These are phyloP conservation scores for Hemitrygon akajei DNA, from an alignment of 2,797 vertebrate genomes.

Conservation along the genomic window DNA sequence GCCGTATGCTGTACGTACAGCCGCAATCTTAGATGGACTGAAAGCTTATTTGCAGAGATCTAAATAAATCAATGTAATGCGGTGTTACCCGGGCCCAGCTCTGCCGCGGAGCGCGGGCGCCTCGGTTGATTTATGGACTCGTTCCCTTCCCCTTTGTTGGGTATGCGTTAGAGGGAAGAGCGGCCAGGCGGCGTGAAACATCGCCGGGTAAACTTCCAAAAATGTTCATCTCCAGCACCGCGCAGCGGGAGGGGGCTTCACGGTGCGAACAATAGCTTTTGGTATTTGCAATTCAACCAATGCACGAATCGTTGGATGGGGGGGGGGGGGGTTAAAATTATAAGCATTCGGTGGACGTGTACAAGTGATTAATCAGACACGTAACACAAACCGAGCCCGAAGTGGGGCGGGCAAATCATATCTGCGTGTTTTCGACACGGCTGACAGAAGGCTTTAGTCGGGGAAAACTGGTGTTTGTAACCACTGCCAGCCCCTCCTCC, in stretches of 20 bases:
- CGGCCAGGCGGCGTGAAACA: too few species aligned
- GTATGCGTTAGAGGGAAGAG: neutral
- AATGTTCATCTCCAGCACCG: too few species aligned
- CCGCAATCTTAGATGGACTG: neutral
- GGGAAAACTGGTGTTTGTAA: too few species aligned
- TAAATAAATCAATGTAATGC: conserved; percentile 33
- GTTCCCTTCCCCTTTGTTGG: neutral
- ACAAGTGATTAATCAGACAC: neutral
- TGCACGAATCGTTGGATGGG: neutral
- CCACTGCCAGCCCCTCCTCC: too few species aligned
- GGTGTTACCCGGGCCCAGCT: neutral
- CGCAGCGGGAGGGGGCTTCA: too few species aligned
- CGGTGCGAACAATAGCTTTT: neutral
- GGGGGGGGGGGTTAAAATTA: neutral
- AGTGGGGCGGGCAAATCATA: neutral
- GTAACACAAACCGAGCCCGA: neutral
- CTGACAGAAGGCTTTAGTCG: neutral
- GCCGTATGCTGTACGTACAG: neutral
- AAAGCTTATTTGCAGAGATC: conserved; percentile 1
- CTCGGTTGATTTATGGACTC: neutral
- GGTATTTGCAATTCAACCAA: neutral
- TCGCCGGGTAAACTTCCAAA: neutral
- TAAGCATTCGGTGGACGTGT: neutral
- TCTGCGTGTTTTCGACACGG: neutral
- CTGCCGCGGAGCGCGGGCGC: neutral